Conservation (phyloP, 2,888 invertebrate species). For the Drosophila dives region DNA sequence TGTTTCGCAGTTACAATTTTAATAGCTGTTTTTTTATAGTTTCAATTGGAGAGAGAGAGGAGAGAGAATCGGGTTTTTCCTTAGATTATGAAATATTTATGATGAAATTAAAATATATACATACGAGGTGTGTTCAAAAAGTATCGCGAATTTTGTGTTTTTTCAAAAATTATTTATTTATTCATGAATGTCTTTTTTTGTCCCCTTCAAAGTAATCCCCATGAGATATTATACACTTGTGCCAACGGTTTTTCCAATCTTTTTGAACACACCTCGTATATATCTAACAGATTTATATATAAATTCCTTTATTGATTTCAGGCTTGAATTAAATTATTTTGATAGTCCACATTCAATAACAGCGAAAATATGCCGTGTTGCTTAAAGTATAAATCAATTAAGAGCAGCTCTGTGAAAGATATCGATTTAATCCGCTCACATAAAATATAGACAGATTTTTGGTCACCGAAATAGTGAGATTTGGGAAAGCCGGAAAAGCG, state of each 20-base stretch:
- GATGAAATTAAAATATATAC: background rate
- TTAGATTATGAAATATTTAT: background rate
- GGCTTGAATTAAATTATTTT: background rate
- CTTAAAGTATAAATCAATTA: constrained; percentile 10
- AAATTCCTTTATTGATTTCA: background rate
- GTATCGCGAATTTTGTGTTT: too few species aligned
- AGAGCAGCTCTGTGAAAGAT: background rate
- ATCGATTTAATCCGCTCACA: constrained; percentile 18
- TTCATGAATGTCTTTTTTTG: too few species aligned
- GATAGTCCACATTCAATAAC: background rate
- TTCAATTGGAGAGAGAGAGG: too few species aligned
- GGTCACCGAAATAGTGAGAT: constrained; percentile 20
- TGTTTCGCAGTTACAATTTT: background rate
- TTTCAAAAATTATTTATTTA: too few species aligned
- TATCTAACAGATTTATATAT: background rate
- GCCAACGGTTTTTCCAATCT: too few species aligned
- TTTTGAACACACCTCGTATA: too few species aligned
- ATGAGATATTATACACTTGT: too few species aligned
- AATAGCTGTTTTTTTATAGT: background rate
- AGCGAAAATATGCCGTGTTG: constrained; percentile 10
- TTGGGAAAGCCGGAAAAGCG: constrained; percentile 22
- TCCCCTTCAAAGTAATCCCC: too few species aligned
- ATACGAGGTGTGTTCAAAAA: too few species aligned
- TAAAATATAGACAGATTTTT: constrained; percentile 26
- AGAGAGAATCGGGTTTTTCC: background rate